Evolutionary conservation across 2,113 vertebrate genomes (phyloP), one percentile per base, ranked within the genome.

Genomic region (Paedocypris sp.): DNA sequence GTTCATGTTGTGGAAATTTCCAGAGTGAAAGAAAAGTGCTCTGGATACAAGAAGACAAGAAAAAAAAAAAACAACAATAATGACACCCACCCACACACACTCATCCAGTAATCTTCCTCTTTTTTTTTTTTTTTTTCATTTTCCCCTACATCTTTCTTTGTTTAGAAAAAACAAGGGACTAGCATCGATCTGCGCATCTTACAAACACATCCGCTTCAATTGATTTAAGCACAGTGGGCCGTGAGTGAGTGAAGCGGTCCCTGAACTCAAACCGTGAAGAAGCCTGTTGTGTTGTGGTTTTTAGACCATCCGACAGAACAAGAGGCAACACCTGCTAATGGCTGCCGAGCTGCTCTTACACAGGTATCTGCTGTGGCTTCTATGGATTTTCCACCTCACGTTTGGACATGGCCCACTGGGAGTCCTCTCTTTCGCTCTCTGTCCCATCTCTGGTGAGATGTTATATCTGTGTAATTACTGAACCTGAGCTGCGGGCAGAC

Each of bases 391-490:
- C 35, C 42, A 20, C 22, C 18, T 43, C 11, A 23, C 26, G 18
- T 58, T 56, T 50, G 33, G 46, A 62, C 5, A 49, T 7, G 48
- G 13, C 20, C 29, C 26, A n/a, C 28, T 7, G 47, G 50, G 23
- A 29, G 32, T 41, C 32, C 20, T 57, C 18, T 36, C 47, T 53
- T 45, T 49, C 20, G 13, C 32, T 38, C 22, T 32, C 48, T 49
- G 46, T 59, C 49, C 46, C 52, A 46, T 60, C 49, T 64, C 39
- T 18, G 54, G 13, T 38, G 49, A 6, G 35, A 29, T 65, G 60
- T 58, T 43, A 57, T 50, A 28, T 56, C 33, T 50, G 43, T 56
- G 49, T 57, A 68, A 68, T 61, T 56, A 56, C 45, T 39, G 61
- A 59, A 57, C 60, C 42, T 39, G 43, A 39, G 43, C 64, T 23